Conservation (phyloP, 2,113 vertebrate species). For the Xyliphius kryptos region DNA sequence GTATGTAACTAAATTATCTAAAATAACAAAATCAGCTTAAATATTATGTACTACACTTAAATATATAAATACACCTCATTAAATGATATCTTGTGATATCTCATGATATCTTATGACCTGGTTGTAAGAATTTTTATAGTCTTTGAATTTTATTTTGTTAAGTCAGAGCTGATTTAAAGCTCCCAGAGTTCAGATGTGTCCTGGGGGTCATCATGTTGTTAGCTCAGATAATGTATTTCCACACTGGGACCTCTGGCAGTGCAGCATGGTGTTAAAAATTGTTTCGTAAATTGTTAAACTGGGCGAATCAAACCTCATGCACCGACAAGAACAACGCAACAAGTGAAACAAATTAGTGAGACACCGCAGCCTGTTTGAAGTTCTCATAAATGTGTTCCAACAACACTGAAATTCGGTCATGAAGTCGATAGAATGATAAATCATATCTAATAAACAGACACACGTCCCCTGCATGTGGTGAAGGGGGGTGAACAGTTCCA, state of each 20-base stretch:
- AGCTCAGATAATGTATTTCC: slow-evolving; percentile 15
- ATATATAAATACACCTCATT: too few relatives aligned
- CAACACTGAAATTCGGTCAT: too few relatives aligned
- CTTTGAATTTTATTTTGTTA: not conserved
- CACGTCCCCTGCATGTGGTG: too few relatives aligned
- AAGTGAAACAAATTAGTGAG: not conserved
- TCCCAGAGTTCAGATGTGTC: not conserved
- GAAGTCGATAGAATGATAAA: not conserved
- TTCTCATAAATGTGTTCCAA: too few relatives aligned
- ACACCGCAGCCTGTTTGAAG: too few relatives aligned
- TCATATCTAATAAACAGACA: not conserved
- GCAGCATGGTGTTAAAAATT: slow-evolving; percentile 1
- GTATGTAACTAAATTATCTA: too few relatives aligned
- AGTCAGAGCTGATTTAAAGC: not conserved
- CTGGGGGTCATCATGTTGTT: slow-evolving; percentile 10
- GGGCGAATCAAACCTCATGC: slow-evolving; percentile 1
- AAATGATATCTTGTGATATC: too few relatives aligned
- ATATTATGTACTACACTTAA: too few relatives aligned
- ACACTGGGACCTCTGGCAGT: slow-evolving; percentile 14
- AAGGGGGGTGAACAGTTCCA: not conserved
- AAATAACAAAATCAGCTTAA: too few relatives aligned
- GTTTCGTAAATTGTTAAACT: slow-evolving; percentile 17
- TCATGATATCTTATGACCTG: too few relatives aligned
- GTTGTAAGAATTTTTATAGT: not conserved
- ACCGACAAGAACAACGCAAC: not conserved